Evolutionary conservation across 2,113 vertebrate genomes (phyloP).

Genomic region (Oryzias javanicus): DNA sequence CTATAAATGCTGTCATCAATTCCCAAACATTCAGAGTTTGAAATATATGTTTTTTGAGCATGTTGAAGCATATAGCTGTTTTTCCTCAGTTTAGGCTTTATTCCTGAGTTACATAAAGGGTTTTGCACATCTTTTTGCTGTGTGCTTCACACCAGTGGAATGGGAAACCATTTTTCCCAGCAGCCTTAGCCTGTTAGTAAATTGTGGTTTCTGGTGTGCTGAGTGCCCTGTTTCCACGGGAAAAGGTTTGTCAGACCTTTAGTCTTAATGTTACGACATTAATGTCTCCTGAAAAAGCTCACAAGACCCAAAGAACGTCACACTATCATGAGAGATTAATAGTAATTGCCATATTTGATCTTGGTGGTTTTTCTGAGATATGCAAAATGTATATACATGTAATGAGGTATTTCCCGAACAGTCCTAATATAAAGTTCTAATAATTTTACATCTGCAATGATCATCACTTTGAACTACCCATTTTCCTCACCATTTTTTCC

Average conservation of each 20-base stretch:
- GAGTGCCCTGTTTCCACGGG: constrained; percentile 19
- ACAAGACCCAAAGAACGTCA: constrained; percentile 29
- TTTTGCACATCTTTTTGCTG: no score
- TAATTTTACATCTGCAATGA: constrained; percentile 8
- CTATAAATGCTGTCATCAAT: no score
- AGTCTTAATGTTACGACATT: constrained; percentile 23
- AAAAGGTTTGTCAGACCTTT: constrained; percentile 29
- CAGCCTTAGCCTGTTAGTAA: constrained; percentile 1
- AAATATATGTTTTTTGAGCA: no score
- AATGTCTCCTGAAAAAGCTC: constrained; percentile 32
- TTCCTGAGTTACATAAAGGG: no score
- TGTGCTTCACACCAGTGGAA: no score
- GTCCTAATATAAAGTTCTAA: background rate
- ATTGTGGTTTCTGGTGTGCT: constrained; percentile 32
- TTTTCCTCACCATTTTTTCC: background rate
- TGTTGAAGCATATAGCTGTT: no score
- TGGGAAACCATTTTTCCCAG: constrained; percentile 8
- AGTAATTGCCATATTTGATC: constrained; percentile 10
- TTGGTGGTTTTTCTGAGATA: constrained; percentile 1
- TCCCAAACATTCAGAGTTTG: no score
- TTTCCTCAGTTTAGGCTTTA: no score
- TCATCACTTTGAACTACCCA: background rate
- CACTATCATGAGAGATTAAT: constrained; percentile 26
- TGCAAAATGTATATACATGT: constrained; percentile 2
- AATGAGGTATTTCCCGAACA: background rate